A percentile compares a stretch with the other conserved stretches of the same genome.
Evolutionary conservation across 2,113 vertebrate species (phyloP).

Genomic region (Corydoras sp.): DNA sequence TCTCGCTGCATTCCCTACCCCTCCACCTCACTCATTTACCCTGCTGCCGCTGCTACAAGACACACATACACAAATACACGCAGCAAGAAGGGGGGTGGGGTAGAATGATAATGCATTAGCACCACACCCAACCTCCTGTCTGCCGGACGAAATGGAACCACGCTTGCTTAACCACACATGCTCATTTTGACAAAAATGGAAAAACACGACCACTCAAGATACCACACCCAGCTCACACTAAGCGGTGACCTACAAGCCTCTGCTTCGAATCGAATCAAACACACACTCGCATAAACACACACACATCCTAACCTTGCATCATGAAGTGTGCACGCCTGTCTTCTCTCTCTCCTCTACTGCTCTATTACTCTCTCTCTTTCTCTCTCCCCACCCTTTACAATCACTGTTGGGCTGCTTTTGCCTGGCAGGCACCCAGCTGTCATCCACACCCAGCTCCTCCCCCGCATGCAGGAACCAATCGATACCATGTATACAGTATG

Average conservation of each 20-base stretch:
- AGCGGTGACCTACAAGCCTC: conserved; percentile 61
- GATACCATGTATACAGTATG: conserved; percentile 42
- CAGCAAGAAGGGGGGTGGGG: conserved; percentile 55
- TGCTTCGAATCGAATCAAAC: conserved; percentile 45
- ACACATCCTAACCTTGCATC: conserved; percentile 72
- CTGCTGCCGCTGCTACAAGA: conserved; percentile 35
- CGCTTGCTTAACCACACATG: conserved; percentile 54
- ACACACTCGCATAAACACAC: conserved; percentile 51
- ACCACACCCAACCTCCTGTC: conserved; percentile 63
- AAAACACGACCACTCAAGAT: conserved; percentile 40
- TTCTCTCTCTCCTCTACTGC: conserved; percentile 61
- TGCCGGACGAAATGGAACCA: conserved; percentile 58
- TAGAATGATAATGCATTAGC: conserved; percentile 69
- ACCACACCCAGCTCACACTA: conserved; percentile 52
- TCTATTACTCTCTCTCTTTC: conserved; percentile 46
- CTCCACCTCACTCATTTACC: conserved; percentile 47
- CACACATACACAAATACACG: conserved; percentile 26
- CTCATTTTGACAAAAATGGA: conserved; percentile 46
- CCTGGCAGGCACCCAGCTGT: conserved; percentile 71
- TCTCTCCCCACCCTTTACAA: conserved; percentile 55
- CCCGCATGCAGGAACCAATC: conserved; percentile 58
- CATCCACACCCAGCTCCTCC: conserved; percentile 67
- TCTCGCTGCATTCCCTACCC: conserved; percentile 41
- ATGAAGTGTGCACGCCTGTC: conserved; percentile 69
- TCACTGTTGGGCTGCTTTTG: conserved; percentile 66